These are phyloP conservation scores for Sweltsa coloradensis DNA, from an alignment of 1,140 invertebrate species.

Conservation along the genomic window DNA sequence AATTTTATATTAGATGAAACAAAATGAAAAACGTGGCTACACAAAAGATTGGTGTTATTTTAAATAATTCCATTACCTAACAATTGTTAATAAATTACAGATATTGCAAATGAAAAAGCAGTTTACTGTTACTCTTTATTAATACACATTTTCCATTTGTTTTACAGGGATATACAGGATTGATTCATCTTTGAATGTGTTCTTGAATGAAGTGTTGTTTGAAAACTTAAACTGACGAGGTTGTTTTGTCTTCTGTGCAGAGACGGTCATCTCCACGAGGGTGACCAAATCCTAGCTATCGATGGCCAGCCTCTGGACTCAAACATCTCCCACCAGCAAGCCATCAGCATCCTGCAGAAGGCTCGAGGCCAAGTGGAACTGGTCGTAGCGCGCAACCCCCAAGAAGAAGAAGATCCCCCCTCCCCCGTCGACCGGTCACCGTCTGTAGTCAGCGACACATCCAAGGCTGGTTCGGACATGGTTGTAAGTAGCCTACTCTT, in stretches of 20 bases:
- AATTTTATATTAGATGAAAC: no score
- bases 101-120: no score
- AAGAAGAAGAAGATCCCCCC: conserved; percentile 14
- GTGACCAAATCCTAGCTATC: conserved; percentile 81
- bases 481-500: conserved; percentile 37
- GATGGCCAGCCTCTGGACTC: conserved; percentile 74
- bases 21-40: no score
- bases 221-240: no score
- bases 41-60: no score
- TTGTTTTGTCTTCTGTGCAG: conserved; percentile 36
- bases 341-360: conserved; percentile 69
- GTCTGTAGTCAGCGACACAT: conserved; percentile 57
- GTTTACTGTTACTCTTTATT: no score
- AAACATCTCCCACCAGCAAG: conserved; percentile 77
- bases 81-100: no score
- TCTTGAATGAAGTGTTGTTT: no score
- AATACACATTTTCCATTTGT: no score
- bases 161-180: no score
- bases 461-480: conserved; percentile 56
- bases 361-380: conserved; percentile 61
- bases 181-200: no score
- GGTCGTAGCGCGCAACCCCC: conserved; percentile 44
- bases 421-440: conserved; percentile 42
- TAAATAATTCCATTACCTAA: no score
- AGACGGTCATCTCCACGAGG: conserved; percentile 62